Evolutionary conservation across 1,140 invertebrate species (phyloP).

Genomic region (Cydia pomonella): DNA sequence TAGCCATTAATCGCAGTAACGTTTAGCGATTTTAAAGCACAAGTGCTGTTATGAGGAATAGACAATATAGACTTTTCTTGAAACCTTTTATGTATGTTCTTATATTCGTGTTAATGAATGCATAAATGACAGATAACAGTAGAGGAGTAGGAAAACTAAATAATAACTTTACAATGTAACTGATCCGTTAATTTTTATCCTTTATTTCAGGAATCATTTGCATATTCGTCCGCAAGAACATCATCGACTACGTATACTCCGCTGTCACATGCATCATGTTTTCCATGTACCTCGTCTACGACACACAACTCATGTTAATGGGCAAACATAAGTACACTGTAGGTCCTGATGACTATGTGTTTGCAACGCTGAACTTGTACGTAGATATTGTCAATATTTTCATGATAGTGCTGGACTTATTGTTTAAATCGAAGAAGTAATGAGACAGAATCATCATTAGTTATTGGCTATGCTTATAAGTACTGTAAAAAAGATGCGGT

Average conservation of each 20-base stretch:
- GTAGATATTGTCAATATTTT: conserved; percentile 96
- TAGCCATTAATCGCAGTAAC: too few relatives aligned
- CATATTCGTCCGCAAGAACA: conserved; percentile 84
- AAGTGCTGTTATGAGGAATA: too few relatives aligned
- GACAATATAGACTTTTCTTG: too few relatives aligned
- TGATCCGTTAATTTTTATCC: too few relatives aligned
- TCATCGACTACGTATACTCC: conserved; percentile 88
- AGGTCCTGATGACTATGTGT: conserved; percentile 97
- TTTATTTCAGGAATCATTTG: conserved; percentile 82
- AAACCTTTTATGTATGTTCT: too few relatives aligned
- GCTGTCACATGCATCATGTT: conserved; percentile 90
- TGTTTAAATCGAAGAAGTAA: not conserved
- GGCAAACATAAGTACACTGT: conserved; percentile 95
- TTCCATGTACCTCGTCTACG: conserved; percentile 87
- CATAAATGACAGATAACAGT: too few relatives aligned
- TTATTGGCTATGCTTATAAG: too few relatives aligned
- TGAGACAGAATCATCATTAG: not conserved
- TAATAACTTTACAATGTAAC: too few relatives aligned
- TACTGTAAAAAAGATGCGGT: too few relatives aligned
- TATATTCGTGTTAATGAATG: too few relatives aligned
- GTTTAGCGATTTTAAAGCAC: too few relatives aligned
- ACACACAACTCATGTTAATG: conserved; percentile 96
- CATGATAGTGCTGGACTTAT: conserved; percentile 65
- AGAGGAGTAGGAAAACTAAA: too few relatives aligned
- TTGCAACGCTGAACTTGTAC: conserved; percentile 95